A percentile compares a stretch with the other conserved stretches of the same genome.
phyloP scores from a whole-genome alignment of 2,113 vertebrate genomes.

The Semicossyphus pulcher region DNA sequence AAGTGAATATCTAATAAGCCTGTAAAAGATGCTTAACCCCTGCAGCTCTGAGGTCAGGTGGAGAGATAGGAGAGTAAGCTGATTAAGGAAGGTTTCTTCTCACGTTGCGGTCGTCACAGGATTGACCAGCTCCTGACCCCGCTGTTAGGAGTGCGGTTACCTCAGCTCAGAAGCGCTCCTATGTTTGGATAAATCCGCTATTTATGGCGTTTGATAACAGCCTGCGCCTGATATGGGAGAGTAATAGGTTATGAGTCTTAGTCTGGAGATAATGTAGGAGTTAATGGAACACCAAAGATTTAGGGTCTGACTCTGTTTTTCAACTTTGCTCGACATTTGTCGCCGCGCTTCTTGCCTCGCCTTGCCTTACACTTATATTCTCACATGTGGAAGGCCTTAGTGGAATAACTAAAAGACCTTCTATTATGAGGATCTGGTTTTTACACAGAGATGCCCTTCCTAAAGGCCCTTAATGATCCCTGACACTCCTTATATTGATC shows the following conservation, averaged over 20 bases:
- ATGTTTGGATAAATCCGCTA: constrained; percentile 58
- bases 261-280: constrained; percentile 51
- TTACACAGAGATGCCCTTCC: neutral
- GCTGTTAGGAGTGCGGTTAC: constrained; percentile 48
- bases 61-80: constrained; percentile 65
- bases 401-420: neutral
- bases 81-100: constrained; percentile 71
- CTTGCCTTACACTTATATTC: neutral
- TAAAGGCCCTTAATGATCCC: constrained; percentile 2
- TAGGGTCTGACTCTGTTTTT: constrained; percentile 13
- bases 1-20: constrained; percentile 80
- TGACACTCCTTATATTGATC: constrained; percentile 41
- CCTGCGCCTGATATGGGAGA: constrained; percentile 48
- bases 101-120: constrained; percentile 66
- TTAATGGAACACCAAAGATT: constrained; percentile 62
- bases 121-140: constrained; percentile 75
- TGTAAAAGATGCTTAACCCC: constrained; percentile 74
- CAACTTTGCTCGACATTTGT: constrained; percentile 47
- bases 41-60: constrained; percentile 61
- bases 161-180: constrained; percentile 28
- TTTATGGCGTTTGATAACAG: constrained; percentile 59
- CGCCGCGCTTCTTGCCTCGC: neutral
- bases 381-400: neutral
- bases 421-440: neutral
- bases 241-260: constrained; percentile 57